phyloP scores from a whole-genome alignment of 2,797 vertebrate genomes.

The Lemur catta region DNA sequence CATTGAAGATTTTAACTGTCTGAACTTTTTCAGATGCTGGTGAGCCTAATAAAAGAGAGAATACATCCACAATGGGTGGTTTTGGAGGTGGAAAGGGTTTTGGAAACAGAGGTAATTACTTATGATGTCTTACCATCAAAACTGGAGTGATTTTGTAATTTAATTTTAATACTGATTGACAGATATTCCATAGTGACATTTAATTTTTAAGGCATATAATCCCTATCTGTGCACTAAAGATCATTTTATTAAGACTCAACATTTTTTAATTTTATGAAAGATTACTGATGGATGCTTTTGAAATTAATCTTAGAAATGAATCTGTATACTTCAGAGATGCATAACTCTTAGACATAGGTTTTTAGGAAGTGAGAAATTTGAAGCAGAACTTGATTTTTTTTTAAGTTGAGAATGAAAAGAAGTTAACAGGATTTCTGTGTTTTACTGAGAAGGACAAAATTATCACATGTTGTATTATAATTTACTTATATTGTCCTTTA shows the following conservation, averaged over 20 bases:
- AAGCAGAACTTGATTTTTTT: neutral
- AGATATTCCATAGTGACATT: neutral
- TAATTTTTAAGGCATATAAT: slow-evolving; percentile 30
- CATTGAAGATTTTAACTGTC: neutral
- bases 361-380: slow-evolving; percentile 20
- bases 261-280: slow-evolving; percentile 21
- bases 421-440: neutral
- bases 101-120: slow-evolving; percentile 75
- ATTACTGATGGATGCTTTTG: slow-evolving; percentile 21
- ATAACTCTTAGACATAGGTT: neutral
- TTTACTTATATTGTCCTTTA: neutral
- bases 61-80: slow-evolving; percentile 9
- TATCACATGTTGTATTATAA: neutral
- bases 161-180: neutral
- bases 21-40: slow-evolving; percentile 67
- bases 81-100: slow-evolving; percentile 73
- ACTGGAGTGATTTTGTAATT: slow-evolving; percentile 10
- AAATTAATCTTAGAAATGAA: neutral
- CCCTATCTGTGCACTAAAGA: neutral
- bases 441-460: slow-evolving; percentile 15
- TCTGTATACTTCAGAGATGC: neutral
- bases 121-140: neutral
- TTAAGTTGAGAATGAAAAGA: neutral
- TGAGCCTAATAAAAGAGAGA: slow-evolving; percentile 65
- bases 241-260: neutral